Evolutionary conservation across 2,113 vertebrate genomes (phyloP), one percentile per base, ranked within the genome.

Genomic region (Nanorana parkeri): DNA sequence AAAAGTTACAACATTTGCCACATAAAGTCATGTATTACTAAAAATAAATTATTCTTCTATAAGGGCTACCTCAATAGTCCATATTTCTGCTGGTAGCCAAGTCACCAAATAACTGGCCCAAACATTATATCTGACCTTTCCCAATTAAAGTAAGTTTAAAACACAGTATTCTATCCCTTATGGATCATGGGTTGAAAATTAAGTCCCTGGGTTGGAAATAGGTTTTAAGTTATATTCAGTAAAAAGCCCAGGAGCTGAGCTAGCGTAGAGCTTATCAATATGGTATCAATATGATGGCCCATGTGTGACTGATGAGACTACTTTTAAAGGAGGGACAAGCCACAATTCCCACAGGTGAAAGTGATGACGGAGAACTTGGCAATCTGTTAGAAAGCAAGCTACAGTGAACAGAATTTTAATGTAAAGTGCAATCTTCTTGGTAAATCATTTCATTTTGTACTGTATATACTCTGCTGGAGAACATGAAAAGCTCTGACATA

Each of bases 241-340:
- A 20, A 75, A 61, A 75, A 60, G 72, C 72, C 72, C 56, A 10
- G 55, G 60, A 75, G 72, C 28, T 60, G 55, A 41, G 56, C 20
- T 41, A 75, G 13, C 24, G n/a, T 60, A 21, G 20, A 75, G 55
- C 55, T 75, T 55, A 75, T 75, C 72, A 75, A 4, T 75, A 75
- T n/a, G n/a, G n/a, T n/a, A n/a, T n/a, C n/a, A n/a, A n/a, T n/a
- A n/a, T n/a, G 55, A 58, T 7, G 20, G 72, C 36, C 72, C 72
- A 61, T 60, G 72, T 75, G 72, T 75, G 72, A 75, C 72, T 41
- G 72, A 75, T 60, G 72, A 75, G 29, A 75, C 55, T 60, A 60
- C 72, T 75, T 60, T 23, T 36, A 75, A 61, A 75, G 23, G 72
- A 60, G 54, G 72, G 72, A 60, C 72, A 75, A 75, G 26, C 41